These are phyloP conservation scores for Alentia gelatinosa DNA, from an alignment of 2,888 invertebrate species.

Conservation along the genomic window DNA sequence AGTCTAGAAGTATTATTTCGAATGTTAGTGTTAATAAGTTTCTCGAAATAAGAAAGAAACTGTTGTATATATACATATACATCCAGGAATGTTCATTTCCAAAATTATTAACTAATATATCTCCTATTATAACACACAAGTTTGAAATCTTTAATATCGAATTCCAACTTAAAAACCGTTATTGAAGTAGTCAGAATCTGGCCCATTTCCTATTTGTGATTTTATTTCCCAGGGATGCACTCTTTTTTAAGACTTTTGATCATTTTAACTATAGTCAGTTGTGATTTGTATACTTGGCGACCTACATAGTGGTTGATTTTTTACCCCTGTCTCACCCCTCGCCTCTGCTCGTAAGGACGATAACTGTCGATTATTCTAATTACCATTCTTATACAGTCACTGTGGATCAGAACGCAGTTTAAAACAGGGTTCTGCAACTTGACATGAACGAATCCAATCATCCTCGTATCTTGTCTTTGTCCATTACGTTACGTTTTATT, in stretches of 20 bases:
- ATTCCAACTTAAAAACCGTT: neutral
- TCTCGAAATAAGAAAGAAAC: neutral
- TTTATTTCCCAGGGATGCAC: conserved; percentile 20
- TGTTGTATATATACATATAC: too few species aligned
- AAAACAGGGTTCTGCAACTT: too few species aligned
- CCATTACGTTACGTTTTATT: too few species aligned
- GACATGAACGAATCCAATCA: too few species aligned
- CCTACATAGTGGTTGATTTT: neutral
- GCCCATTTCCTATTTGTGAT: neutral
- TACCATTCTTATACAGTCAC: too few species aligned
- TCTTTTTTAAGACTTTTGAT: neutral
- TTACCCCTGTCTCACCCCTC: neutral
- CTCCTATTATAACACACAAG: neutral
- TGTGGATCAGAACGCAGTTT: too few species aligned
- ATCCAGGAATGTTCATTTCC: too few species aligned
- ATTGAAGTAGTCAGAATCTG: neutral
- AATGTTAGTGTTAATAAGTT: neutral
- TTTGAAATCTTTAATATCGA: neutral
- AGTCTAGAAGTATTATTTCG: neutral
- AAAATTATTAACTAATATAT: neutral
- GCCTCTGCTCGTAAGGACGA: too few species aligned
- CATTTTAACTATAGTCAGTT: neutral
- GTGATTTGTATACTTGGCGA: neutral
- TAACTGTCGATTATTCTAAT: too few species aligned
- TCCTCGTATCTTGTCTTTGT: too few species aligned